These are phyloP conservation scores for Lagria hirta DNA, from an alignment of 2,888 invertebrate genomes.

Conservation along the genomic window DNA sequence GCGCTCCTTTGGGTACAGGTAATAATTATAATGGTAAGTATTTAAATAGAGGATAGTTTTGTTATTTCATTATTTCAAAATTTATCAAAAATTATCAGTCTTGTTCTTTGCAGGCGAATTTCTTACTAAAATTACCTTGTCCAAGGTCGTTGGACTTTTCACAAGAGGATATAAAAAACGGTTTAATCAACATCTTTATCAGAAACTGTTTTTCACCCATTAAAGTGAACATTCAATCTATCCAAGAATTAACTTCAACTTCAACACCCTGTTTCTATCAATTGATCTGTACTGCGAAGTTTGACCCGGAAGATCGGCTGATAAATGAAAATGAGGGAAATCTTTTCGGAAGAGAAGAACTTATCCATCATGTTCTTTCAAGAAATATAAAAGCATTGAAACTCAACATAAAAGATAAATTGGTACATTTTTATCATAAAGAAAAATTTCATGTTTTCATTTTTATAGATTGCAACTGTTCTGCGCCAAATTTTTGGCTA, in stretches of 20 bases:
- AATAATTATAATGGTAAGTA: conserved; percentile 14
- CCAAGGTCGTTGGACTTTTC: conserved; percentile 12
- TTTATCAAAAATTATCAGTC: conserved; percentile 17
- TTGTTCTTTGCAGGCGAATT: conserved; percentile 13
- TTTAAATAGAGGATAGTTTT: conserved; percentile 15
- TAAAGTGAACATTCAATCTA: conserved; percentile 13
- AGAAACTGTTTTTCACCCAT: conserved; percentile 11
- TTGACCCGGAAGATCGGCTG: conserved; percentile 12
- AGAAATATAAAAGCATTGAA: conserved; percentile 10
- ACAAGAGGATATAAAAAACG: conserved; percentile 12
- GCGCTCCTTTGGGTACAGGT: conserved; percentile 6
- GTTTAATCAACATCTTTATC: conserved; percentile 11
- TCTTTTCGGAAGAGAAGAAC: conserved; percentile 12
- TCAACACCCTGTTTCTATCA: conserved; percentile 11
- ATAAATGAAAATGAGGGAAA: conserved; percentile 14
- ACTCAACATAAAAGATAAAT: conserved; percentile 13
- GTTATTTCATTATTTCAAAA: conserved; percentile 13
- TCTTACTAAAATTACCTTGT: conserved; percentile 8
- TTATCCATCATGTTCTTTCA: conserved; percentile 8
- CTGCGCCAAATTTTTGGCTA: conserved; percentile 3
- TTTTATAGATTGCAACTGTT: conserved; percentile 5
- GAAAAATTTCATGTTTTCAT: conserved; percentile 4
- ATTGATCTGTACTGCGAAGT: conserved; percentile 8
- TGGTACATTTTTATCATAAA: conserved; percentile 11
- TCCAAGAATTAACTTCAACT: conserved; percentile 16